Conservation (phyloP, 2,888 invertebrate species). For the Eupeodes latifasciatus region DNA sequence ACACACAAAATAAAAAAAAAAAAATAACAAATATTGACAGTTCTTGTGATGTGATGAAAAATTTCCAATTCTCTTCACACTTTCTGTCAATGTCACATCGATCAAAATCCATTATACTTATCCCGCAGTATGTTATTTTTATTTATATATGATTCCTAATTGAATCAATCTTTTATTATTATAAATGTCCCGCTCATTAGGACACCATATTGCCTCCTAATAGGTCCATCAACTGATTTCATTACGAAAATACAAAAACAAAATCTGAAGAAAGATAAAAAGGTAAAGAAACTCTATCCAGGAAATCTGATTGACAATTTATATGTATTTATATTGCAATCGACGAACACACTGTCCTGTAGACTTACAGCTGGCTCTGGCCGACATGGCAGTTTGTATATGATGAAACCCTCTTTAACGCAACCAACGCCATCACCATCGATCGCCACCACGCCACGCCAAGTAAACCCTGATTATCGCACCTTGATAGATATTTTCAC, state of each 20-base stretch:
- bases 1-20: slow-evolving; percentile 19
- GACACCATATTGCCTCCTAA: slow-evolving; percentile 56
- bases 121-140: not conserved
- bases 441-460: not conserved
- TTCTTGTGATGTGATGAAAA: slow-evolving; percentile 7
- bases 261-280: not conserved
- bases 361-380: slow-evolving; percentile 18
- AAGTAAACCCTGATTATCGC: slow-evolving; percentile 70
- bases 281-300: slow-evolving; percentile 43
- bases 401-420: slow-evolving; percentile 21
- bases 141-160: slow-evolving; percentile 27
- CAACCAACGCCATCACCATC: not conserved
- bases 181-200: slow-evolving; percentile 58
- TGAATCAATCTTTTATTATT: slow-evolving; percentile 31
- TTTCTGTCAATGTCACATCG: slow-evolving; percentile 56
- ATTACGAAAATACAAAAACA: slow-evolving; percentile 47
- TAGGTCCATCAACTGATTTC: slow-evolving; percentile 70
- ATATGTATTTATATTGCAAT: slow-evolving; percentile 54
- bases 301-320: slow-evolving; percentile 72
- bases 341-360: slow-evolving; percentile 32
- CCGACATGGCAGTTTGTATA: not conserved
- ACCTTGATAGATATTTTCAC: slow-evolving; percentile 75
- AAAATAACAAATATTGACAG: slow-evolving; percentile 51
- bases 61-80: slow-evolving; percentile 55
- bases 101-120: slow-evolving; percentile 35